Evolutionary conservation across 2,113 vertebrate genomes (phyloP).

Genomic region (Laterallus jamaicensis): DNA sequence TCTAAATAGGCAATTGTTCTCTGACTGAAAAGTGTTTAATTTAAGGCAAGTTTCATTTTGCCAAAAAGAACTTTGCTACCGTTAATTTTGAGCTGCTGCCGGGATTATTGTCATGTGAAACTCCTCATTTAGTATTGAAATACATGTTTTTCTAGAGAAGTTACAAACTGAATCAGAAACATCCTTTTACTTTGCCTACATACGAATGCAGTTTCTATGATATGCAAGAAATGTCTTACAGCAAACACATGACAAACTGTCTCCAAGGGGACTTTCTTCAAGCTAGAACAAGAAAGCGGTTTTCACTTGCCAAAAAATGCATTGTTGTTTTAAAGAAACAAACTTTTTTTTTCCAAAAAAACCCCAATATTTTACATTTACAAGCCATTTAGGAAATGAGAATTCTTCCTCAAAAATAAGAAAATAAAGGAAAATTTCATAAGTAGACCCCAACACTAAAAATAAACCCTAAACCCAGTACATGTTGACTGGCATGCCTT

Average conservation of each 20-base stretch:
- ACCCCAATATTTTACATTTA: neutral
- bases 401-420: neutral
- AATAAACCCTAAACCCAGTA: too few relatives aligned
- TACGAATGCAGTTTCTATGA: neutral
- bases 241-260: neutral
- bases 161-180: neutral
- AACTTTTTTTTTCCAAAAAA: neutral
- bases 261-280: neutral
- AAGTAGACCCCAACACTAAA: neutral
- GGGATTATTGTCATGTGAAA: neutral
- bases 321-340: neutral
- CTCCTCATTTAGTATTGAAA: neutral
- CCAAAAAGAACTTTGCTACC: neutral
- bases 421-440: neutral
- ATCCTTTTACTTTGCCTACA: neutral
- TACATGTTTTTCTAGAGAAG: neutral
- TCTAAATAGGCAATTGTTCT: neutral
- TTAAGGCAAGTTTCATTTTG: neutral
- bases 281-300: neutral
- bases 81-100: neutral
- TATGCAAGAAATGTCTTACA: neutral
- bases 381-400: fast-evolving
- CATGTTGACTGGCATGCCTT: neutral
- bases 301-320: neutral
- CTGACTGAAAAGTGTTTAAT: neutral